Base-by-base conservation (phyloP, 2,797 vertebrate species). In the Notolabrus celidotus region DNA sequence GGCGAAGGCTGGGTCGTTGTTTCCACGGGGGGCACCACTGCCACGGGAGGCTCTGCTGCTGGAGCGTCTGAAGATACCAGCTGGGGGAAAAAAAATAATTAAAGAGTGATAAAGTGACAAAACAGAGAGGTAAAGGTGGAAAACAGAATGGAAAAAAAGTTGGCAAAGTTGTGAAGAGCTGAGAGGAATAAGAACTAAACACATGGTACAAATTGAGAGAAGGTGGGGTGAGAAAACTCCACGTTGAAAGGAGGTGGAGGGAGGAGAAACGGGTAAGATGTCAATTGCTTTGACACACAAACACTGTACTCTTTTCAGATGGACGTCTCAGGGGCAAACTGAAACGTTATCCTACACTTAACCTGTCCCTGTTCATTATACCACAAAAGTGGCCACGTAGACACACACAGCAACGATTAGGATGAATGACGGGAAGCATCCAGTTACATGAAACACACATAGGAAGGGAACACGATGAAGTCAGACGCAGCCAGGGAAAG, bases 11-110 rank as follows among this genome's bases (percentile, higher is more conserved):
- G 95, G 38, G 92, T 38, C 0, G 87, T 77, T 10, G 91, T 84
- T 78, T 96, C 96, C 20, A 92, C 88, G 3, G 93, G 90, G 64
- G 90, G 86, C 2, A 91, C 85, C 55, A 87, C 90, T 0, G 85
- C 90, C 74, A 67, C 92, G 2, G 87, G 83, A 31, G 85, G 86
- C 89, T 96, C 64, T 64, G 92, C 64, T 81, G 92, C 59, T 31
- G 92, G 85, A 71, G 89, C 88, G 89, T 97, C 96, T 10, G 96
- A 96, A 23, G 96, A 97, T 29, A 97, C 96, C 76, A 97, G 68
- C 96, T 97, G n/a, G n/a, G n/a, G n/a, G n/a, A 60, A 8, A 47
- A 27, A 55, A 34, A 0, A 20, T 5, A 3, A 8, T 15, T n/a
- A 0, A 25, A 17, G 33, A 14, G 20, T 17, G 50, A 15, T 5